These are phyloP conservation scores for Leucosticte australis DNA, from an alignment of 2,113 vertebrate species.

Conservation along the genomic window DNA sequence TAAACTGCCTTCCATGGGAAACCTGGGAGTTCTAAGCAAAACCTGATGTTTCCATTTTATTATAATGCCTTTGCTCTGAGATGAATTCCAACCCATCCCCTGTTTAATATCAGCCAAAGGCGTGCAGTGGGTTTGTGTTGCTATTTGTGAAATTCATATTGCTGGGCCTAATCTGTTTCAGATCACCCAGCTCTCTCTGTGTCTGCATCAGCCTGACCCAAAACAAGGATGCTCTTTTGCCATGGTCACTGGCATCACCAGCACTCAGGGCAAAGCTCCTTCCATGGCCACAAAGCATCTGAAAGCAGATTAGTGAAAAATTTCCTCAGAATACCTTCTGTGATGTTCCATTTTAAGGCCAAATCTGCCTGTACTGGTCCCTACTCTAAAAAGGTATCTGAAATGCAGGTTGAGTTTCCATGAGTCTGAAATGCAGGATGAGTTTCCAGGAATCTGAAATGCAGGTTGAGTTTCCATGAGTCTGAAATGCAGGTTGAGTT, in stretches of 20 bases:
- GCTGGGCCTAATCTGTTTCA: background rate
- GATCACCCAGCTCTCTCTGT: background rate
- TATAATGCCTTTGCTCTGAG: background rate
- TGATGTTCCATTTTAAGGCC: background rate
- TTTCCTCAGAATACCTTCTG: background rate
- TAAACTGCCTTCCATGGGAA: slow-evolving; percentile 32
- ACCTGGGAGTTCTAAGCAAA: slow-evolving; percentile 19
- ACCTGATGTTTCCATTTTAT: slow-evolving; percentile 43
- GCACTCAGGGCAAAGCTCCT: background rate
- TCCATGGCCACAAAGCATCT: background rate
- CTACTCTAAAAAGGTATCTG: background rate
- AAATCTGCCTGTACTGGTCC: background rate
- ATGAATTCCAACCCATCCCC: background rate
- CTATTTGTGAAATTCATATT: background rate
- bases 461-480: background rate
- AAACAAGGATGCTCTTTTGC: background rate
- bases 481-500: background rate
- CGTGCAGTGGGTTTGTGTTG: background rate
- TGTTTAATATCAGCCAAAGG: slow-evolving; percentile 35
- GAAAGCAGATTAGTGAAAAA: background rate
- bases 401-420: background rate
- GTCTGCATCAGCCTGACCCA: background rate
- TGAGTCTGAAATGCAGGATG: no score
- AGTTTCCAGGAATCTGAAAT: background rate
- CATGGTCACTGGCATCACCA: background rate